phyloP scores from a whole-genome alignment of 2,888 invertebrate genomes.

The Therioaphis trifolii region DNA sequence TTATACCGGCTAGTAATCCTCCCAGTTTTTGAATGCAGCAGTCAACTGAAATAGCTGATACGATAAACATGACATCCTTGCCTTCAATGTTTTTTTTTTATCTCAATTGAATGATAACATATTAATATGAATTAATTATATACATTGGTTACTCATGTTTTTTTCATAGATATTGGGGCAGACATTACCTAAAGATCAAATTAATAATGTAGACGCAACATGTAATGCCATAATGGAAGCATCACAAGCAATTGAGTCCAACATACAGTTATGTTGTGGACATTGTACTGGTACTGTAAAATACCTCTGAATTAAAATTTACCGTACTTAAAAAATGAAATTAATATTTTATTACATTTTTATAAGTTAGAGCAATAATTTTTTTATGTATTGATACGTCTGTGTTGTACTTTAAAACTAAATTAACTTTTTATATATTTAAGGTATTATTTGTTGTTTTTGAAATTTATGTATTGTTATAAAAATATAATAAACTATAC shows the following conservation, averaged over 20 bases:
- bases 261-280: slow-evolving; percentile 48
- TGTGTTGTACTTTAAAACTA: slow-evolving; percentile 21
- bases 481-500: neutral
- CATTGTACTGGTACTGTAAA: slow-evolving; percentile 58
- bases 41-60: too few species aligned
- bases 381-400: neutral
- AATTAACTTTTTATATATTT: slow-evolving; percentile 30
- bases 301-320: slow-evolving; percentile 40
- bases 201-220: slow-evolving; percentile 56
- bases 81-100: too few species aligned
- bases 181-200: slow-evolving; percentile 53
- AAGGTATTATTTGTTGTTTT: neutral
- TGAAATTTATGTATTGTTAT: neutral
- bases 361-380: slow-evolving; percentile 12
- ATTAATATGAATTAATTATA: too few species aligned
- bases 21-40: too few species aligned
- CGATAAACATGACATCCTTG: too few species aligned
- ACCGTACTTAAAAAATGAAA: neutral
- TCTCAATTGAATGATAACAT: too few species aligned
- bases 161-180: slow-evolving; percentile 44
- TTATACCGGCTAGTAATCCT: too few species aligned
- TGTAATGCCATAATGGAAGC: slow-evolving; percentile 61
- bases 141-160: neutral
- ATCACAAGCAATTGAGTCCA: slow-evolving; percentile 58
- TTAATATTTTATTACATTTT: slow-evolving; percentile 41